These are phyloP conservation scores for Eonycteris spelaea DNA, from an alignment of 2,113 vertebrate genomes.

Conservation along the genomic window DNA sequence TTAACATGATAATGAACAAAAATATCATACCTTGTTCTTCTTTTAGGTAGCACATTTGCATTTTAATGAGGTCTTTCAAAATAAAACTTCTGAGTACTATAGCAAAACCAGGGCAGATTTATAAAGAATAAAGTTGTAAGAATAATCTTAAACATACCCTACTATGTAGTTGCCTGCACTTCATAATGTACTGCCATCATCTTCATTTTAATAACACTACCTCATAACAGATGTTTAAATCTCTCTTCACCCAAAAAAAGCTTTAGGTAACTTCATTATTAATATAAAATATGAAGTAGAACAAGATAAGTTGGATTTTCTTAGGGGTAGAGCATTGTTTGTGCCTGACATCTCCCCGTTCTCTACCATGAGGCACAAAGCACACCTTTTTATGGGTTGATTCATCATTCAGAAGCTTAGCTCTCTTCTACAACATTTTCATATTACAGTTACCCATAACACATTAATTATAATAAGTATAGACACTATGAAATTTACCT, in stretches of 20 bases:
- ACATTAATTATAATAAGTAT: slow-evolving; percentile 16
- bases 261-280: neutral
- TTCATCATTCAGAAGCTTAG: neutral
- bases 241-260: neutral
- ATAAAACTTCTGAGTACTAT: neutral
- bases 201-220: neutral
- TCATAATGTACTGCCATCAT: neutral
- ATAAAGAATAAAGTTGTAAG: neutral
- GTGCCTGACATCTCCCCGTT: neutral
- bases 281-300: neutral
- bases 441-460: neutral
- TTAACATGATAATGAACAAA: neutral
- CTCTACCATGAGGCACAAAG: neutral
- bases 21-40: neutral
- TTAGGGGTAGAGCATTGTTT: neutral
- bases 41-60: neutral
- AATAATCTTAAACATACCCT: neutral
- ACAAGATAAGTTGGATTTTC: neutral
- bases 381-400: neutral
- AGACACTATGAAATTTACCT: neutral
- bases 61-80: neutral
- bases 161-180: neutral
- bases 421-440: neutral
- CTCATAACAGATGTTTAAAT: neutral
- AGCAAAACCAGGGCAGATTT: neutral